Evolutionary conservation across 2,113 vertebrate genomes (phyloP).

Genomic region (Oncorhynchus nerka): DNA sequence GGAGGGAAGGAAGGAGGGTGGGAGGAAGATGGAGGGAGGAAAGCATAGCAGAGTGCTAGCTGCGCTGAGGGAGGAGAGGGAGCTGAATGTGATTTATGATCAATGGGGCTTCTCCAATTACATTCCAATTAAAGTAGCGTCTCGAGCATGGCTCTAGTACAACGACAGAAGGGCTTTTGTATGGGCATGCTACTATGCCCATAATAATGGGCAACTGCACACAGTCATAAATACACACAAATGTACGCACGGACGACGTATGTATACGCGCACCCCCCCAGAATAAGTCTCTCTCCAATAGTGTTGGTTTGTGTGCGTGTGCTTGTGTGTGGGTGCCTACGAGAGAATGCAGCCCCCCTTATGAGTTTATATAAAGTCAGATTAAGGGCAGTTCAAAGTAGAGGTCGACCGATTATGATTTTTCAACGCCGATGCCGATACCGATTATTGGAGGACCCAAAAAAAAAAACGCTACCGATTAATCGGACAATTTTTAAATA

Average conservation of each 20-base stretch:
- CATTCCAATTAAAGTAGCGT: constrained; percentile 67
- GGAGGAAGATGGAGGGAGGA: constrained; percentile 15
- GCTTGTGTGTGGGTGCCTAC: background rate
- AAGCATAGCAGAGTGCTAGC: constrained; percentile 8
- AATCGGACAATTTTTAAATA: too few relatives aligned
- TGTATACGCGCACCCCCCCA: background rate
- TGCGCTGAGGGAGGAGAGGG: constrained; percentile 28
- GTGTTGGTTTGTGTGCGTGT: constrained; percentile 2
- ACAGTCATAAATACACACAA: constrained; percentile 13
- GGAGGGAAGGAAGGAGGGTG: constrained; percentile 4
- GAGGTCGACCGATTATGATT: too few relatives aligned
- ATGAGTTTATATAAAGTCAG: constrained; percentile 67
- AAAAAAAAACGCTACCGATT: too few relatives aligned
- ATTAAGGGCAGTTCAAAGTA: constrained; percentile 68
- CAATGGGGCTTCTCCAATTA: constrained; percentile 70
- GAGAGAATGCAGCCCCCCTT: background rate
- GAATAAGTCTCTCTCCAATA: background rate
- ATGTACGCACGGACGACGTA: background rate
- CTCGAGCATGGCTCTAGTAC: constrained; percentile 37
- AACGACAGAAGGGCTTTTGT: constrained; percentile 34
- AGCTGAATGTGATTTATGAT: constrained; percentile 65
- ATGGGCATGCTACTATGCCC: constrained; percentile 7
- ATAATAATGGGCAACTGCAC: too few relatives aligned
- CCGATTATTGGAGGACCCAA: too few relatives aligned
- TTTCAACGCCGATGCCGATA: too few relatives aligned